Base-by-base conservation (phyloP, 1,140 invertebrate genomes). In the Phymastichus coffea region DNA sequence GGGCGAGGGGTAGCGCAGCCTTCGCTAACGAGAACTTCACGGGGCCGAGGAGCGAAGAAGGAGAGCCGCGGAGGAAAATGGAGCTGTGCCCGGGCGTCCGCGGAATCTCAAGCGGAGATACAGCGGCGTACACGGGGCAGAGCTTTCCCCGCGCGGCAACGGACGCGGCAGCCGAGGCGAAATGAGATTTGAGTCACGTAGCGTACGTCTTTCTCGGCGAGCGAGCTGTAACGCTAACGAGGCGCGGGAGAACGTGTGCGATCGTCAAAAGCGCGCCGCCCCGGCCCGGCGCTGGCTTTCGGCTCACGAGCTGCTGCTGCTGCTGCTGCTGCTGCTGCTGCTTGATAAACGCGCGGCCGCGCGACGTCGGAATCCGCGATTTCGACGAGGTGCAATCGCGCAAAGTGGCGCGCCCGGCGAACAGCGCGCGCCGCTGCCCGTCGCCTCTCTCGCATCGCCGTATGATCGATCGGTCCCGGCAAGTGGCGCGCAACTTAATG, bases 121-220 rank as follows among this genome's bases (percentile, higher is more conserved):
- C 28, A 44, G n/a, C 25, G 23, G 28, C n/a, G 12, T 3, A 17
- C 41, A 19, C 15, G 3, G 17, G 41, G n/a, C n/a, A n/a, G 44
- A 47, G 23, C 9, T 17, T 19, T 12, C 19, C 30, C 14, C 3
- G 48, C n/a, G 22, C 22, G 40, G 37, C 30, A 40, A 20, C 22
- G 14, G 15, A 35, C 35, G 48, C 28, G 33, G 12, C 64, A 61
- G 40, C 62, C 51, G 57, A 41, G 61, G n/a, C 49, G 53, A 65
- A 77, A 74, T 73, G 65, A 74, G 71, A 77, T 79, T 78, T 77
- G 65, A 77, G 76, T 78, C 77, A 78, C 76, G 76, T 78, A 75
- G 57, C 40, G 33, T 52, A 53, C 61, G 63, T 70, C 69, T 70
- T 67, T 70, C 67, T 70, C 62, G 59, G 51, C 40, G 57, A 57